phyloP scores from a whole-genome alignment of 2,113 vertebrate genomes.

The Passer domesticus region DNA sequence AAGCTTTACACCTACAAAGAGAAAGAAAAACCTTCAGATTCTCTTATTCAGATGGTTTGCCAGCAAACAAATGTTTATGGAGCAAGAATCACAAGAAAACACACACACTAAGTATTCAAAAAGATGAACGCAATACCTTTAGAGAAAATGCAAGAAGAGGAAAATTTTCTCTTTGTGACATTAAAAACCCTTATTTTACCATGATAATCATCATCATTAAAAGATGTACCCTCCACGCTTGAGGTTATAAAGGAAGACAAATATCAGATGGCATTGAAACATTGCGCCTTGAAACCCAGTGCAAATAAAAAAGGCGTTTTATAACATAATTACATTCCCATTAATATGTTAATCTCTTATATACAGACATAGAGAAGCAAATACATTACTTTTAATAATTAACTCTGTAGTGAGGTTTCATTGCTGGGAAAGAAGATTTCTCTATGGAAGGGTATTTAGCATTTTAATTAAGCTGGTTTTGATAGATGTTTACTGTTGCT shows the following conservation, averaged over 20 bases:
- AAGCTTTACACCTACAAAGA: neutral
- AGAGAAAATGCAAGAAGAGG: neutral
- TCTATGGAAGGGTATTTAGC: conserved; percentile 48
- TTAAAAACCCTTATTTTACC: neutral
- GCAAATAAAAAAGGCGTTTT: conserved; percentile 50
- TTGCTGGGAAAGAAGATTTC: conserved; percentile 42
- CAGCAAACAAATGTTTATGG: neutral
- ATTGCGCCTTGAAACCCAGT: conserved; percentile 4
- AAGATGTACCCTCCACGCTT: neutral
- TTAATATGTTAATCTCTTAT: conserved; percentile 70
- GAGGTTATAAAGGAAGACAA: neutral
- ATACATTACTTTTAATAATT: conserved; percentile 73
- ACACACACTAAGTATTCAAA: neutral
- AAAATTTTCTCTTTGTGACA: neutral
- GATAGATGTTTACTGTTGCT: conserved; percentile 56
- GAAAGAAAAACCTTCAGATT: neutral
- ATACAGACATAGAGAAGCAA: conserved; percentile 30
- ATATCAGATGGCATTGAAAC: conserved; percentile 2
- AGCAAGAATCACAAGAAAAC: neutral
- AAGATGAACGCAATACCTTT: neutral
- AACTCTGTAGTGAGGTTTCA: conserved; percentile 57
- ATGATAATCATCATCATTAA: neutral
- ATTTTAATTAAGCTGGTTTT: conserved; percentile 73
- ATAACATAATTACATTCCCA: conserved; percentile 60
- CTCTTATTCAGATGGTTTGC: neutral